These are phyloP conservation scores for Vulpes vulpes DNA, from an alignment of 2,113 vertebrate genomes.

Conservation along the genomic window DNA sequence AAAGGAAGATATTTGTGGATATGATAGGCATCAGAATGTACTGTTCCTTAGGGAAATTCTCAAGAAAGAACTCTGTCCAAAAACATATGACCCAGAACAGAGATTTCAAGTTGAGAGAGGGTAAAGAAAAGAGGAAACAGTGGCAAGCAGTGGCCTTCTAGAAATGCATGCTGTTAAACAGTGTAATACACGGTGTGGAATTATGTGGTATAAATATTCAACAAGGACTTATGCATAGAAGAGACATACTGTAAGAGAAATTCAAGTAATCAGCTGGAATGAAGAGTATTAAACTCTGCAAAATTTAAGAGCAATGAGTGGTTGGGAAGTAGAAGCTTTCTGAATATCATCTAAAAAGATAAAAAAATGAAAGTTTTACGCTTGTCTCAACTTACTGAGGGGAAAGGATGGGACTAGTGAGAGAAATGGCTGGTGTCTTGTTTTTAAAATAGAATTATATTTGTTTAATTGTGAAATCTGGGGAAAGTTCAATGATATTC, in stretches of 20 bases:
- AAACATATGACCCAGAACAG: background rate
- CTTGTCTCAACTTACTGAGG: background rate
- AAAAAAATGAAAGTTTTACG: background rate
- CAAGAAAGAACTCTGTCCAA: background rate
- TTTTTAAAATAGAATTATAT: background rate
- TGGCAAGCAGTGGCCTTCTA: background rate
- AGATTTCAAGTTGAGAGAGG: background rate
- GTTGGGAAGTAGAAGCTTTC: background rate
- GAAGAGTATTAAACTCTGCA: background rate
- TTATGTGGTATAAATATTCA: background rate
- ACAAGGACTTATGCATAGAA: background rate
- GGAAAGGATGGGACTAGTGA: background rate
- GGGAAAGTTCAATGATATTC: background rate
- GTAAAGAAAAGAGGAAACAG: background rate
- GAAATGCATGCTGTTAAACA: background rate
- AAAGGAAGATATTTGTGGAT: background rate
- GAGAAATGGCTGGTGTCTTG: background rate
- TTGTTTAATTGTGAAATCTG: background rate
- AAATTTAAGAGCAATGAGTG: background rate
- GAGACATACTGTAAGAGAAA: background rate
- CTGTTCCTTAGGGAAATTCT: background rate
- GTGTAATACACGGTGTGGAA: background rate
- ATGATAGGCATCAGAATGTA: background rate
- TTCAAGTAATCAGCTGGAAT: background rate
- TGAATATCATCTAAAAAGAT: background rate